Conservation (phyloP, 2,888 invertebrate genomes). For the Aphidius colemani region DNA sequence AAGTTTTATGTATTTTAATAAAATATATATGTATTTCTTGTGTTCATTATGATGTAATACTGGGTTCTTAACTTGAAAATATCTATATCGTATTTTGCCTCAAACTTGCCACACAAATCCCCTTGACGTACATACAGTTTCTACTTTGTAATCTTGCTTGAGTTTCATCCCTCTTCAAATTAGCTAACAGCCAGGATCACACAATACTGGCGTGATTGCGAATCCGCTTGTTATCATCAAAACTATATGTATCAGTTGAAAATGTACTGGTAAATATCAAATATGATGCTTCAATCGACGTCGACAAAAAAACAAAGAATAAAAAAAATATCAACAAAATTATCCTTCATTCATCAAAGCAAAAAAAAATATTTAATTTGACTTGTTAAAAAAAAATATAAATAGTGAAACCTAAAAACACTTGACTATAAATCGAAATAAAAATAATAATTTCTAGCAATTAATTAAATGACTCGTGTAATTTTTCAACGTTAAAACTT, state of each 20-base stretch:
- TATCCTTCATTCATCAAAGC: too few relatives aligned
- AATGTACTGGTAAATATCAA: not conserved
- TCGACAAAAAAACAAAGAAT: too few relatives aligned
- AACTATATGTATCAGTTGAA: constrained; percentile 37
- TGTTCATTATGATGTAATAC: not conserved
- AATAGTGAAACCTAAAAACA: too few relatives aligned
- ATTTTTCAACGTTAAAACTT: too few relatives aligned
- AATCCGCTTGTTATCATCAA: constrained; percentile 57
- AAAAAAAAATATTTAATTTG: too few relatives aligned
- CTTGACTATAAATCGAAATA: too few relatives aligned
- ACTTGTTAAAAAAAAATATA: too few relatives aligned
- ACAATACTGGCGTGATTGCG: constrained; percentile 57
- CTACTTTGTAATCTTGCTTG: constrained; percentile 53
- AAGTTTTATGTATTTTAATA: constrained; percentile 2
- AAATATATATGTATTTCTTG: not conserved
- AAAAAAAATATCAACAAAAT: too few relatives aligned
- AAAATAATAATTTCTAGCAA: too few relatives aligned
- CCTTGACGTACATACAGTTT: constrained; percentile 32
- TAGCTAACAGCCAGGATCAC: constrained; percentile 48
- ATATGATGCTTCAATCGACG: too few relatives aligned
- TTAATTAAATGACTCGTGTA: too few relatives aligned
- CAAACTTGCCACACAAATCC: not conserved
- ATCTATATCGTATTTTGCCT: not conserved
- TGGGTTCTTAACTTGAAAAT: not conserved
- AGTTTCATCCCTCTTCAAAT: constrained; percentile 54